Conservation (phyloP, 92 coral and sea anemone species). For the Porites lobata region DNA sequence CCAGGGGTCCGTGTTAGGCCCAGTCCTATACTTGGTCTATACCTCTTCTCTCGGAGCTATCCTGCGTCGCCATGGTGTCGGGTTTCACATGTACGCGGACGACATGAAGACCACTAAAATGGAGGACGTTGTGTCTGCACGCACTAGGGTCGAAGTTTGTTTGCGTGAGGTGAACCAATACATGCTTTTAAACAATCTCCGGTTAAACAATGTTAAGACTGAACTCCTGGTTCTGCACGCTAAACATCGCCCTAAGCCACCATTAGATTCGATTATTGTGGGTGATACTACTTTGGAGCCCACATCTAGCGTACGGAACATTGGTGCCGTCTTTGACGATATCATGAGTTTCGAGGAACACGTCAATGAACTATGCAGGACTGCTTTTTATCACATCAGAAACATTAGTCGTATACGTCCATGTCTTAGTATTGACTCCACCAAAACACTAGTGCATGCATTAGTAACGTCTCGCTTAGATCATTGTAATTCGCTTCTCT, state of each 20-base stretch:
- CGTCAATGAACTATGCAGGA: too few relatives aligned
- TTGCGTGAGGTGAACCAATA: not conserved
- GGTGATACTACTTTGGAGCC: too few relatives aligned
- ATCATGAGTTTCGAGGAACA: too few relatives aligned
- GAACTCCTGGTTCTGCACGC: too few relatives aligned
- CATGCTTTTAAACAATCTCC: slow-evolving; percentile 10
- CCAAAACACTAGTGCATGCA: slow-evolving; percentile 5
- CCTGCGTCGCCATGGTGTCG: slow-evolving; percentile 11
- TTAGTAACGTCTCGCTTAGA: not conserved
- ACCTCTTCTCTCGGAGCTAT: slow-evolving; percentile 22
- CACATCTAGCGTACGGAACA: too few relatives aligned
- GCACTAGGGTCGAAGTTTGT: slow-evolving; percentile 27
- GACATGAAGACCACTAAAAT: slow-evolving; percentile 6
- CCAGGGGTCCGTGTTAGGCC: slow-evolving; percentile 17
- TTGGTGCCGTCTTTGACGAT: too few relatives aligned
- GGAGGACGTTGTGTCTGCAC: slow-evolving; percentile 21
- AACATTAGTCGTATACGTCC: too few relatives aligned
- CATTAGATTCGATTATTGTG: too few relatives aligned
- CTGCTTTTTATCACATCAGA: too few relatives aligned
- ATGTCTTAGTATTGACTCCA: not conserved
- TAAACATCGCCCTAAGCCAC: too few relatives aligned
- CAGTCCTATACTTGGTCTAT: slow-evolving; percentile 21
- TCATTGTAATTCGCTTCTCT: slow-evolving; percentile 5
- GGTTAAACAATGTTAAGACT: not conserved
- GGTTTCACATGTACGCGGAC: not conserved